Evolutionary conservation across 2,113 vertebrate species (phyloP).

Genomic region (Gadus macrocephalus): DNA sequence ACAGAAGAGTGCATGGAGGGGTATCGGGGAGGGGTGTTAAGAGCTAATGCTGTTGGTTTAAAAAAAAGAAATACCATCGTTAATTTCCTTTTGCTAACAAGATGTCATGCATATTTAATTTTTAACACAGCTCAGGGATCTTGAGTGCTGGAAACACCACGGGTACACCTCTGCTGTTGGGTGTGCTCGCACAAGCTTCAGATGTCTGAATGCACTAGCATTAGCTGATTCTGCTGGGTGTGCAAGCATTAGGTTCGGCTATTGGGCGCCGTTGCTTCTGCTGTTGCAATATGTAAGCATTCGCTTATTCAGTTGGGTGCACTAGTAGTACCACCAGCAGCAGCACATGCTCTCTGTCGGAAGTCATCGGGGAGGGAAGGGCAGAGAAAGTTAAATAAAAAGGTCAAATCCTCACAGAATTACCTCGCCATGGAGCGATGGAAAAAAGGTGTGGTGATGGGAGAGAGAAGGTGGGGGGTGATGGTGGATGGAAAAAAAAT

Average conservation of each 20-base stretch:
- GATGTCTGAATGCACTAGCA: too few species aligned
- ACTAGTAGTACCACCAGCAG: neutral
- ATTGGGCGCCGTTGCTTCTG: neutral
- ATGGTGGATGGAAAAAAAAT: too few species aligned
- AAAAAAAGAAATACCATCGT: too few species aligned
- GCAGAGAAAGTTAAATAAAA: neutral
- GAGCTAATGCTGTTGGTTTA: too few species aligned
- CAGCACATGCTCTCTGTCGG: neutral
- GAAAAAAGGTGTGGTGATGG: neutral
- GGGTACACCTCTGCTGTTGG: neutral
- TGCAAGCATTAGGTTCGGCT: neutral
- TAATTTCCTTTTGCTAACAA: too few species aligned
- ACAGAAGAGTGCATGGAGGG: too few species aligned
- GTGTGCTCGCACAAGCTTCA: neutral
- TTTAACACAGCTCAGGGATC: too few species aligned
- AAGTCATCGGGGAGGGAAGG: slow-evolving; percentile 18
- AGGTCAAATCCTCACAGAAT: slow-evolving; percentile 11
- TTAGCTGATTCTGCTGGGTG: neutral
- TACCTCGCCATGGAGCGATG: neutral
- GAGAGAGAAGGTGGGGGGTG: too few species aligned
- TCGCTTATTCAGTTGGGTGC: neutral
- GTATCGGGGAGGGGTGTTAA: too few species aligned
- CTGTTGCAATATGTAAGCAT: neutral
- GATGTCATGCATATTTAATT: too few species aligned
- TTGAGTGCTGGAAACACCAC: too few species aligned